Base-by-base conservation (phyloP, 2,888 invertebrate genomes). In the Odontothrips loti region DNA sequence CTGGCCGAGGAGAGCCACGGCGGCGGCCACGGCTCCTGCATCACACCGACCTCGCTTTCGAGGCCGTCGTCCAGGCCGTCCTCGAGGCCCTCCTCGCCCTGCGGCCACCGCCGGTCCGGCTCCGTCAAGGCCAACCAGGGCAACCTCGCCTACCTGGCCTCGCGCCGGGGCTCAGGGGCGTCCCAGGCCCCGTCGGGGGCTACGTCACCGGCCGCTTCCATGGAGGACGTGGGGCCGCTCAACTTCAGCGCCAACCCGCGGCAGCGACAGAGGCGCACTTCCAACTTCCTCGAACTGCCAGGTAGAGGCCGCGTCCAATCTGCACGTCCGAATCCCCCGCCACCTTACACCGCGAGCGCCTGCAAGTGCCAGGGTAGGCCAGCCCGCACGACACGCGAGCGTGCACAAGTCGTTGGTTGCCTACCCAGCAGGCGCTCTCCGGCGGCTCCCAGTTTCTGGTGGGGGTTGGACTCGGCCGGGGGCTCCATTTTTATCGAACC, bases 271-370 rank as follows among this genome's bases (percentile, higher is more conserved):
- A 89, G 96, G 47, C 89, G 95, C 84, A 95, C 95, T 6, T 95
- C 95, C 0, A 96, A 96, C 88, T 96, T 96, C 86, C 89, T 96
- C 80, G 96, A 96, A 87, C 87, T 96, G 84, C 96, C 96, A 87
- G 94, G 95, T 95, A 87, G 88, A 88, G 86, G 81, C 80, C 68
- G 63, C 51, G 80, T 79, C 11, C 17, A 15, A 23, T 51, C 51
- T 51, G 15, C 51, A 51, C 15, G 51, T n/a, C n/a, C n/a, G n/a
- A n/a, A n/a, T n/a, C n/a, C n/a, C n/a, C n/a, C n/a, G n/a, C n/a
- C n/a, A n/a, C n/a, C n/a, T n/a, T n/a, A n/a, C n/a, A n/a, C n/a
- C n/a, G n/a, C 34, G 34, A 43, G 34, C 34, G 34, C 34, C 34
- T 43, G 34, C 34, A 6, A 43, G 3, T 2, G 3, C 34, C 3